A percentile compares a stretch with the other conserved stretches of the same genome.
Conservation (phyloP, 1,140 invertebrate species). For the Colletes latitarsis region DNA sequence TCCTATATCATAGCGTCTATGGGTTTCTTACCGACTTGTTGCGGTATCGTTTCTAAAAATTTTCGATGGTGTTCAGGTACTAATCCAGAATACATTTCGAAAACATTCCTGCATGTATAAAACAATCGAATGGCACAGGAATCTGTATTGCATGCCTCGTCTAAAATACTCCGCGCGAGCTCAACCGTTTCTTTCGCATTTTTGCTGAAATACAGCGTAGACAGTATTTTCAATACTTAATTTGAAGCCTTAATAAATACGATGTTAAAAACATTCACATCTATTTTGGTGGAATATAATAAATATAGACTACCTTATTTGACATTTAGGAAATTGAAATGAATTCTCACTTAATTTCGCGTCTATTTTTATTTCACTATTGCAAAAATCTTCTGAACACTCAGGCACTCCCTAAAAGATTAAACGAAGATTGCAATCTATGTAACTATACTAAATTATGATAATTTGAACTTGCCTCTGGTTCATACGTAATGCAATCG, state of each 20-base stretch:
- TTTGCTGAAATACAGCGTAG: conserved; percentile 66
- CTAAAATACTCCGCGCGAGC: conserved; percentile 87
- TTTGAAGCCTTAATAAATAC: no score
- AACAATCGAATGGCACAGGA: conserved; percentile 86
- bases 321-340: conserved; percentile 83
- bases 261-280: no score
- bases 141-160: conserved; percentile 85
- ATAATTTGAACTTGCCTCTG: conserved; percentile 58
- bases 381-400: conserved; percentile 66
- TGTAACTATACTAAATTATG: background rate
- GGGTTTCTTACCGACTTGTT: conserved; percentile 88
- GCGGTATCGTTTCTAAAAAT: conserved; percentile 90
- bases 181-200: conserved; percentile 85
- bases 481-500: conserved; percentile 84
- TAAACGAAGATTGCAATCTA: background rate
- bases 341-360: conserved; percentile 71
- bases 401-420: conserved; percentile 68
- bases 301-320: conserved; percentile 82
- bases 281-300: no score
- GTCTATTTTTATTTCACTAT: conserved; percentile 56
- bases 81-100: conserved; percentile 89
- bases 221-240: background rate
- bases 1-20: background rate
- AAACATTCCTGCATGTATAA: conserved; percentile 87
- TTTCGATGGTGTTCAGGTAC: conserved; percentile 90